Evolutionary conservation across 2,797 vertebrate genomes (phyloP).

Genomic region (Pangasius krempfi): DNA sequence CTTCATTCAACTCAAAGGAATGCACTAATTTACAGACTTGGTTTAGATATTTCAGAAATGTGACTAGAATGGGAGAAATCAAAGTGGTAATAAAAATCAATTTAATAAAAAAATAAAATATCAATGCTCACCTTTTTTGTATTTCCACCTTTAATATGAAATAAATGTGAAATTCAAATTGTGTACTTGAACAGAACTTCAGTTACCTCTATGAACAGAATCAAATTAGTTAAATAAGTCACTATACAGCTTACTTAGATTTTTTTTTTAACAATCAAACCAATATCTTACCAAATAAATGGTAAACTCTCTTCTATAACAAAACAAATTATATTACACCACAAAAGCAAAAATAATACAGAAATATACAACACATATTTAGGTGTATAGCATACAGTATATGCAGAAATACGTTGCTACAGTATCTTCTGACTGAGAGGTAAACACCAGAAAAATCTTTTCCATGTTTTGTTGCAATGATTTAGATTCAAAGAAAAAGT

Average conservation of each 20-base stretch:
- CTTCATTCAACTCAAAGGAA: neutral
- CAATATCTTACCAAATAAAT: neutral
- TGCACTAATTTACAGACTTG: neutral
- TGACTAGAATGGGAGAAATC: neutral
- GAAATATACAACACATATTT: neutral
- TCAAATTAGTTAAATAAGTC: neutral
- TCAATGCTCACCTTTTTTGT: neutral
- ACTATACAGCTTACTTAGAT: neutral
- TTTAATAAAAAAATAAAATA: neutral
- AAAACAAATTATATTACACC: neutral
- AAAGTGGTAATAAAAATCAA: neutral
- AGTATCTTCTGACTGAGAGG: neutral
- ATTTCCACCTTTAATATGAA: neutral
- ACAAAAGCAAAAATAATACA: neutral
- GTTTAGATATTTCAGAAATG: neutral
- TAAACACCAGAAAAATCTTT: neutral
- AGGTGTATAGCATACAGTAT: neutral
- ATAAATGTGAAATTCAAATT: neutral
- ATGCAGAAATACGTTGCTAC: neutral
- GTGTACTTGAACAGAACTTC: neutral
- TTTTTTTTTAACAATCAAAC: neutral
- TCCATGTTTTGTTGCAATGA: neutral
- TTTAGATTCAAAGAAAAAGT: neutral
- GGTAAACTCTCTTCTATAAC: neutral
- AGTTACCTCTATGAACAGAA: neutral